Base-by-base conservation (phyloP, 2,888 invertebrate genomes). In the Panopea generosa region DNA sequence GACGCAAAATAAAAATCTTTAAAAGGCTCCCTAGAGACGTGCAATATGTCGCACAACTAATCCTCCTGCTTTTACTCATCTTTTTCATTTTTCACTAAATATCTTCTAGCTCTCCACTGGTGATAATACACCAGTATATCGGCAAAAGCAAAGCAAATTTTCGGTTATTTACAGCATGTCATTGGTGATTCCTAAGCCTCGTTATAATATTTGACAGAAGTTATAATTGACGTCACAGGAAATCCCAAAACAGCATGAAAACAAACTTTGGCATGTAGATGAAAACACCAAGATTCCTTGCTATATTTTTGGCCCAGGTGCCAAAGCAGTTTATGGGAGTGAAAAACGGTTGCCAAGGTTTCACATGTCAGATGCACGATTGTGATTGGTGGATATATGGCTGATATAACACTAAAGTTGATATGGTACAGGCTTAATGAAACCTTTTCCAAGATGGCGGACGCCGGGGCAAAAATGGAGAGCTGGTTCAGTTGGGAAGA, bases 361-460 rank as follows among this genome's bases (percentile, higher is more conserved):
- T 87, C 86, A 72, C 72, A 74, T 88, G 87, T 84, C 87, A 69
- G 81, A 82, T 67, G 82, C 77, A 77, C 70, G 79, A 69, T 56
- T 84, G 75, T 77, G 84, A 89, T 89, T 89, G 90, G 90, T 78
- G 84, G 68, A 78, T 65, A 50, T 71, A 92, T 92, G 91, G 92
- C 90, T 78, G 91, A 92, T 89, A 89, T 92, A 84, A 92, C 91
- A 66, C 79, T 87, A 63, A 84, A 84, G 83, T 87, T 92, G 84
- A 86, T 91, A 84, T 91, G 92, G 90, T 92, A 91, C 85, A 84
- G 86, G 80, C 87, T 92, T 29, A 88, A 89, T 74, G 92, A 92
- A 88, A 88, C 85, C 71, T 86, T 85, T 72, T 84, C 80, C 85
- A 91, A 90, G 84, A 90, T 91, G 90, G 90, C 89, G 86, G 88